Conservation (phyloP, 2,113 vertebrate genomes). For the Sclerurus mexicanus region DNA sequence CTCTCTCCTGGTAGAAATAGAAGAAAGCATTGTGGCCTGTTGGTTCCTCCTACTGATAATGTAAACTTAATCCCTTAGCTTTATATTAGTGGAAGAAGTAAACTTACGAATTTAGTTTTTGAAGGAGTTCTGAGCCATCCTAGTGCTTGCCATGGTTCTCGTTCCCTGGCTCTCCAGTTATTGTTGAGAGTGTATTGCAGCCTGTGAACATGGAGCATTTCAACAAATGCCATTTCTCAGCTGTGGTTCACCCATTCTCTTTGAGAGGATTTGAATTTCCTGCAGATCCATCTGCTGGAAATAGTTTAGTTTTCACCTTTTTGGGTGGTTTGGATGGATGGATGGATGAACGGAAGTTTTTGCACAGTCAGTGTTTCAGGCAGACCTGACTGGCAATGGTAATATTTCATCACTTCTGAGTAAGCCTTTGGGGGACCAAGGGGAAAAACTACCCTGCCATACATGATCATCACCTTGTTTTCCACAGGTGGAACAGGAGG, state of each 20-base stretch:
- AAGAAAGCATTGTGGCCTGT: background rate
- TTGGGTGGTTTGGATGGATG: background rate
- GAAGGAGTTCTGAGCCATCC: background rate
- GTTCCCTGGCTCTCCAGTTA: background rate
- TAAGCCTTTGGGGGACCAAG: background rate
- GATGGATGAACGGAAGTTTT: background rate
- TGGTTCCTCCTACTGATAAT: conserved; percentile 2
- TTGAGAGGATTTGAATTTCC: conserved; percentile 8
- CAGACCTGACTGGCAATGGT: background rate
- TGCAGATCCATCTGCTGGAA: background rate
- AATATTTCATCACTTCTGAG: background rate
- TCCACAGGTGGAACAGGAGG: background rate
- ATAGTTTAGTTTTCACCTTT: background rate
- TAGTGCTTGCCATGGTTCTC: background rate
- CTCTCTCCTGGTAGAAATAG: background rate
- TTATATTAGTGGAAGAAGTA: background rate
- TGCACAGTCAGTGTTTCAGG: background rate
- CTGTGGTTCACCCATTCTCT: background rate
- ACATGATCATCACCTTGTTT: fast-evolving
- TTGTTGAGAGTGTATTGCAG: background rate
- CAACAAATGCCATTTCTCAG: background rate
- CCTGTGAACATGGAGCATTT: background rate
- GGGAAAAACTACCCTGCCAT: background rate
- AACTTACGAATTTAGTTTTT: conserved; percentile 40
- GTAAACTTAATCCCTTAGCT: conserved; percentile 8